Conservation (phyloP, 35 echinoderm and acorn worm genomes). For the Ophioderma brevispina region DNA sequence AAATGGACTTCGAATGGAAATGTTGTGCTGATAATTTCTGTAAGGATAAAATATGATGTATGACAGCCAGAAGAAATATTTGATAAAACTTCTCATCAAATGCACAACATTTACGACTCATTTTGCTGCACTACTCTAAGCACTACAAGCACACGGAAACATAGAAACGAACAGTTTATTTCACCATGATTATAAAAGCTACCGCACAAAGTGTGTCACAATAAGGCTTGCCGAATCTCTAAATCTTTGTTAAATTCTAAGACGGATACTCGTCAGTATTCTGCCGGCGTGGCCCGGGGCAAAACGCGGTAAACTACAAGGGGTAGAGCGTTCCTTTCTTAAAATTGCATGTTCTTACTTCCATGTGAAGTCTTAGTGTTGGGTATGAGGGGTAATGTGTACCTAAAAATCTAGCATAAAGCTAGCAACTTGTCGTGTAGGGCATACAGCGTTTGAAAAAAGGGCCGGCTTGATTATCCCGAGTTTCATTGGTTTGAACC, state of each 20-base stretch:
- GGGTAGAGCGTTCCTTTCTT: neutral
- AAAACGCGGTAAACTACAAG: conserved; percentile 8
- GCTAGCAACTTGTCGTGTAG: neutral
- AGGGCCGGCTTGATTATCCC: neutral
- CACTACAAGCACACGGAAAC: neutral
- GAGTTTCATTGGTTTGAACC: neutral
- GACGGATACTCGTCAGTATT: neutral
- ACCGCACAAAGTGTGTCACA: neutral
- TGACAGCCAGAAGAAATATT: too few species aligned
- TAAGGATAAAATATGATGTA: too few species aligned
- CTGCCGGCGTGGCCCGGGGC: neutral
- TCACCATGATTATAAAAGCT: neutral
- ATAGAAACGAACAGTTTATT: conserved; percentile 3
- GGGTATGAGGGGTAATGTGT: neutral
- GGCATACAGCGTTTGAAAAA: neutral
- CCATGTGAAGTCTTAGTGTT: neutral
- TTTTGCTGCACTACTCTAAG: neutral
- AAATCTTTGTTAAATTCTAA: neutral
- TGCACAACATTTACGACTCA: too few species aligned
- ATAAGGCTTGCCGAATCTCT: neutral
- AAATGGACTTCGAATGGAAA: too few species aligned
- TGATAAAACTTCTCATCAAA: too few species aligned
- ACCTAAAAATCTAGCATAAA: neutral
- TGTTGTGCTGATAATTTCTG: too few species aligned
- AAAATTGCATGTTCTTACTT: neutral